Conservation (phyloP, 2,797 vertebrate genomes). For the Microctenopoma lineatum region DNA sequence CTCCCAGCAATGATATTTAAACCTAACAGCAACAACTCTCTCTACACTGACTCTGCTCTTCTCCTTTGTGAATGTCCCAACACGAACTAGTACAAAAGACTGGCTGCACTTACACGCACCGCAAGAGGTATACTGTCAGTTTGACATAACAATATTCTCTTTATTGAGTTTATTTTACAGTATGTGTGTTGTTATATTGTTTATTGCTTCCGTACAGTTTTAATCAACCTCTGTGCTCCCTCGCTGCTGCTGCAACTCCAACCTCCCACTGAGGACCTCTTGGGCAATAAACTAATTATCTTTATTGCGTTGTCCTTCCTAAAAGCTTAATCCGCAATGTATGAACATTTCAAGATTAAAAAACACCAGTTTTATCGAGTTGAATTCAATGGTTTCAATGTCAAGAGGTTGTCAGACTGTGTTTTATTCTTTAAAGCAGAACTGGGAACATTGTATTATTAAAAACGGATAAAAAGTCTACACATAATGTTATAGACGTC, state of each 20-base stretch:
- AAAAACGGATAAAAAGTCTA: background rate
- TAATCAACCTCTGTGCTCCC: conserved; percentile 34
- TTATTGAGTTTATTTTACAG: conserved; percentile 30
- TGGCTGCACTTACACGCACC: conserved; percentile 27
- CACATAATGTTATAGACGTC: background rate
- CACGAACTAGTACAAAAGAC: conserved; percentile 46
- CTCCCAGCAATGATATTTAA: conserved; percentile 71
- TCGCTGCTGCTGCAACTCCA: conserved; percentile 11
- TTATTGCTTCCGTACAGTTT: conserved; percentile 30
- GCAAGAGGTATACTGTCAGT: conserved; percentile 27
- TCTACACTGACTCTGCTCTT: conserved; percentile 33
- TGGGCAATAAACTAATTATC: conserved; percentile 32
- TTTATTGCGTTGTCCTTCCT: conserved; percentile 41
- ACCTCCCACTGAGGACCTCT: conserved; percentile 31
- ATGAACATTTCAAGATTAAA: background rate
- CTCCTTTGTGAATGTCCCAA: conserved; percentile 44
- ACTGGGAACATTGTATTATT: background rate
- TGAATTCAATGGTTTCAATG: background rate
- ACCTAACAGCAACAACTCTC: conserved; percentile 54
- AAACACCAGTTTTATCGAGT: background rate
- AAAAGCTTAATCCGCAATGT: conserved; percentile 27
- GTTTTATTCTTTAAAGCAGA: background rate
- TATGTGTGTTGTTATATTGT: conserved; percentile 1
- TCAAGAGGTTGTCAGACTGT: background rate
- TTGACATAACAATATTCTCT: conserved; percentile 12